Evolutionary conservation across 2,888 invertebrate genomes (phyloP), one percentile per base, ranked within the genome.

Genomic region (Mechanitis mazaeus): DNA sequence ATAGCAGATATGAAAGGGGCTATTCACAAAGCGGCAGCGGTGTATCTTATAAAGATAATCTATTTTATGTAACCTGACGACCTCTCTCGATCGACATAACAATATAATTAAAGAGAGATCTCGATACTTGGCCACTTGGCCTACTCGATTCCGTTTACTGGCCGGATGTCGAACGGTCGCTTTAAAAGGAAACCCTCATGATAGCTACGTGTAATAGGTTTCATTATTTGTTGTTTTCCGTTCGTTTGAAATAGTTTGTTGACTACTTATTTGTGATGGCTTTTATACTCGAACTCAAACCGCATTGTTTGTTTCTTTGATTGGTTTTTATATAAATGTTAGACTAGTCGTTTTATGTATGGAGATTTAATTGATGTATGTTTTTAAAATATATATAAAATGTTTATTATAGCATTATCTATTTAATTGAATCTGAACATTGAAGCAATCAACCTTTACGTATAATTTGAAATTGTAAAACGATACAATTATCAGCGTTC

Each of bases 101-200:
- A 87, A 89, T 89, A 89, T 90, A 88, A 90, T 90, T 90, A 90
- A 88, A 89, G 85, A 81, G 84, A 85, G 85, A 85, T 85, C 83
- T 78, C 69, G 68, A 64, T 63, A 50, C 65, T 64, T 61, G 64
- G 65, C 65, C 71, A 50, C 65, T 64, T 61, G 64, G 65, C 65
- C 71, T 64, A 68, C 67, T 69, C 62, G 67, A 67, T 68, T 76
- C 74, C 74, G 75, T 76, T 80, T 77, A 78, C 76, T 71, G 78
- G 74, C 80, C 87, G 87, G 87, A 86, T 87, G 84, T 84, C 81
- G 79, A 77, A 72, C 77, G 62, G 56, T 53, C 72, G 76, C 81
- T 81, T 72, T 75, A 77, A 79, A 81, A 83, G 83, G 84, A 84
- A 84, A 85, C 71, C 75, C 74, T 77, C 80, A 78, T 80, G 83